Conservation (phyloP, 2,888 invertebrate species). For the Craniophora ligustri region DNA sequence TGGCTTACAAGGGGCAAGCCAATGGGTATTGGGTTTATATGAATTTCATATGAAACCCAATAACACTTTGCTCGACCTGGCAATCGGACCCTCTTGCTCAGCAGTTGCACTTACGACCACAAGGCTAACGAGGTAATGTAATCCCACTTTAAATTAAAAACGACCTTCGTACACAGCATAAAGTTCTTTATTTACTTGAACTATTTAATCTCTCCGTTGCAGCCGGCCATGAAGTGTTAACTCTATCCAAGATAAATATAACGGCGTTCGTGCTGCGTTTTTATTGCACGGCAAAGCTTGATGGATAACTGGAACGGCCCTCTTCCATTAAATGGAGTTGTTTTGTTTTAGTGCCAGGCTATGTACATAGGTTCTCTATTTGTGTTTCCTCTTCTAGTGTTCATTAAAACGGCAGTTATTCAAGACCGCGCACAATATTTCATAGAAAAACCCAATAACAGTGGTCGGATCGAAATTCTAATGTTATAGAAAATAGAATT, state of each 20-base stretch:
- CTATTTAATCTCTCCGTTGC: conserved; percentile 10
- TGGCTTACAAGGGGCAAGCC: too few species aligned
- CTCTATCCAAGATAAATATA: conserved; percentile 25
- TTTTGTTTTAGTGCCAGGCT: conserved; percentile 8
- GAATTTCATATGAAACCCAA: too few species aligned
- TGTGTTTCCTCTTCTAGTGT: not conserved
- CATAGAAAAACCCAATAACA: too few species aligned
- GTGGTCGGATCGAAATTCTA: too few species aligned
- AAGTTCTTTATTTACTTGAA: not conserved
- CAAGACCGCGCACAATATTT: too few species aligned
- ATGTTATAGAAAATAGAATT: too few species aligned
- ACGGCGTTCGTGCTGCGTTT: conserved; percentile 26
- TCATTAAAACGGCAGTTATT: not conserved
- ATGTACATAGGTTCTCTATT: conserved; percentile 8
- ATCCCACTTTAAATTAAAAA: too few species aligned
- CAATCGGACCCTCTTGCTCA: too few species aligned
- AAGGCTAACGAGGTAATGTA: too few species aligned
- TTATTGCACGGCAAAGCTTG: conserved; percentile 39
- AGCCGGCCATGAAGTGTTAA: conserved; percentile 5
- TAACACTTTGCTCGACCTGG: too few species aligned
- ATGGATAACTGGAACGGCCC: conserved; percentile 26
- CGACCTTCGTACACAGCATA: not conserved
- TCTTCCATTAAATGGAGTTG: conserved; percentile 15
- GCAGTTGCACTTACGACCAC: too few species aligned
- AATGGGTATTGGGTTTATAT: too few species aligned